phyloP scores from a whole-genome alignment of 2,113 vertebrate genomes.

The Tenebrosternarchus preto region DNA sequence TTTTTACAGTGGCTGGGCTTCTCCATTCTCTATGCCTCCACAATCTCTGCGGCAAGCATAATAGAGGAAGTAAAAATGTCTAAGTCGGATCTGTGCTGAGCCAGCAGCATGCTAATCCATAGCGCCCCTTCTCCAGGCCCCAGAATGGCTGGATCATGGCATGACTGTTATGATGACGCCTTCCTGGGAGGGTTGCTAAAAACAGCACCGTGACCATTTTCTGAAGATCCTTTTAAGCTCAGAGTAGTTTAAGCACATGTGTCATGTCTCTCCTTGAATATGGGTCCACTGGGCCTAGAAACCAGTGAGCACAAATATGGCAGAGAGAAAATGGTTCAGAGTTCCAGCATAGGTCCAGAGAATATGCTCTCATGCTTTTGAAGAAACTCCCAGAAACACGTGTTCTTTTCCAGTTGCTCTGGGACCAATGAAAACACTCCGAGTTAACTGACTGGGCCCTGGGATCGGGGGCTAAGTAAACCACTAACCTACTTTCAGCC shows the following conservation, averaged over 20 bases:
- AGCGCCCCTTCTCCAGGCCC: slow-evolving; percentile 9
- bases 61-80: background rate
- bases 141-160: background rate
- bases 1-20: background rate
- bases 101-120: slow-evolving; percentile 36
- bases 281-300: background rate
- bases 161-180: slow-evolving; percentile 5
- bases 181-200: slow-evolving; percentile 9
- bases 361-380: background rate
- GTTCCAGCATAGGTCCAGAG: no score
- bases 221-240: background rate
- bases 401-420: slow-evolving; percentile 58
- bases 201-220: background rate
- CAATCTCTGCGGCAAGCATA: background rate
- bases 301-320: no score
- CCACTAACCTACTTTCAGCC: slow-evolving; percentile 71
- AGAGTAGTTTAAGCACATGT: slow-evolving; percentile 6
- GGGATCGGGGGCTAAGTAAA: slow-evolving; percentile 65
- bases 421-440: slow-evolving; percentile 63
- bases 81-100: slow-evolving; percentile 22
- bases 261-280: background rate
- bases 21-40: background rate
- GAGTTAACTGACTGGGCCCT: slow-evolving; percentile 67
- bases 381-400: slow-evolving; percentile 57
- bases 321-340: no score